Base-by-base conservation (phyloP, 2,888 invertebrate species). In the Eudemis profundana region DNA sequence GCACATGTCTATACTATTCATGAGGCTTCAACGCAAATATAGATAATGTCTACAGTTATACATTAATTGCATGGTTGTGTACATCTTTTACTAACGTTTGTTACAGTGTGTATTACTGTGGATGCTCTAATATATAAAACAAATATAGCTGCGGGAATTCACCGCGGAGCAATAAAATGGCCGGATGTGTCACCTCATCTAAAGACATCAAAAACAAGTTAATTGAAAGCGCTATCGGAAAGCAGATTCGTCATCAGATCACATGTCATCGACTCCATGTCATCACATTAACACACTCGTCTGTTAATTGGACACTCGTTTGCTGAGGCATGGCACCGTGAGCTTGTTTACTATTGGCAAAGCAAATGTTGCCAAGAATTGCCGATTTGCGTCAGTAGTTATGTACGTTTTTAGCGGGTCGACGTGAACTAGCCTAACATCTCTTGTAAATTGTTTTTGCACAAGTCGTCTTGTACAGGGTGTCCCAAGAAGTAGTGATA, bases 321-420 rank as follows among this genome's bases (percentile, higher is more conserved):
- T 57, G 57, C 36, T 38, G 47, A 27, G 38, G 54, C 62, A 17
- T 57, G 36, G 57, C 29, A 42, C 50, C 50, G 57, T 50, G 50
- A 64, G n/a, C 57, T 14, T 64, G 50, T 59, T 64, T 50, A 44
- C 64, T 36, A 72, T 74, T 73, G 66, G 62, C 67, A 67, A 67
- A 68, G 73, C 62, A 70, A 71, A 54, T 67, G 73, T 63, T 71
- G 70, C 69, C 69, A 70, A 70, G 73, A 76, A 50, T 23, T 69
- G 73, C 68, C 67, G 68, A 78, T 78, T 82, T 89, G 82, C 90
- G 90, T 89, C 88, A 89, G 79, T 73, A 61, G 57, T 40, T 85
- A 83, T 88, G 82, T 72, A 71, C 69, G 77, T 70, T 70, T 77
- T 90, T 90, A 90, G 86, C 86, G 73, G 68, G 46, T 69, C 63